Evolutionary conservation across 1,140 invertebrate species (phyloP).

Genomic region (Bradysia coprophila): DNA sequence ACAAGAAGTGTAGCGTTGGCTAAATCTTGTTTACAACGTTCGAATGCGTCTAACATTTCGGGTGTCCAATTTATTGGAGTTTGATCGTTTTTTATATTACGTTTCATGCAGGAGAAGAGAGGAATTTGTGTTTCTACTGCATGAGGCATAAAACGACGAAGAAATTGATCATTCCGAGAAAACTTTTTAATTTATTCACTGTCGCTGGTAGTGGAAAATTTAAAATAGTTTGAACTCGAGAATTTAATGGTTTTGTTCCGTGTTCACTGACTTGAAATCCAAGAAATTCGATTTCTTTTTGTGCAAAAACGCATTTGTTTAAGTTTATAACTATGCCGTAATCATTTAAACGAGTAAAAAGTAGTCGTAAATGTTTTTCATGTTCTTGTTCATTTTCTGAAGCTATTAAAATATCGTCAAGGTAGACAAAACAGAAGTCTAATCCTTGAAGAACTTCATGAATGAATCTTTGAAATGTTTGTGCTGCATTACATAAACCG

Average conservation of each 20-base stretch:
- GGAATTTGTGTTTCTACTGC: constrained; percentile 10
- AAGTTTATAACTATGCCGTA: constrained; percentile 11
- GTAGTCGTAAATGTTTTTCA: constrained; percentile 8
- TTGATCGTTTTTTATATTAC: constrained; percentile 11
- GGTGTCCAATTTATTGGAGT: constrained; percentile 6
- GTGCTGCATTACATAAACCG: constrained; percentile 14
- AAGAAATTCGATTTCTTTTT: constrained; percentile 10
- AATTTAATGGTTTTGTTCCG: constrained; percentile 7
- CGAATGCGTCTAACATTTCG: constrained; percentile 8
- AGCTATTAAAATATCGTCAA: constrained; percentile 32
- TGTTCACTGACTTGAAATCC: constrained; percentile 7
- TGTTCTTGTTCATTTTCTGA: constrained; percentile 14
- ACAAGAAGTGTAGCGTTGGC: constrained; percentile 8
- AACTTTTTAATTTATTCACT: constrained; percentile 14
- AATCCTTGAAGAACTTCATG: constrained; percentile 20
- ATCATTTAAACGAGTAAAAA: constrained; percentile 9
- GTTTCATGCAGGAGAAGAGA: constrained; percentile 8
- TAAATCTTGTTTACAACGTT: constrained; percentile 13
- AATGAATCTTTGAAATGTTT: constrained; percentile 30
- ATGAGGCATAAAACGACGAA: constrained; percentile 14
- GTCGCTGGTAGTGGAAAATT: constrained; percentile 13
- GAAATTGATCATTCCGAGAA: constrained; percentile 25
- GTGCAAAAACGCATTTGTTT: constrained; percentile 12
- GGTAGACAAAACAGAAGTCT: constrained; percentile 13
- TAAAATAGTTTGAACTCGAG: constrained; percentile 2